Conservation (phyloP, 2,797 vertebrate genomes). For the Scolopax bukidnonensis region DNA sequence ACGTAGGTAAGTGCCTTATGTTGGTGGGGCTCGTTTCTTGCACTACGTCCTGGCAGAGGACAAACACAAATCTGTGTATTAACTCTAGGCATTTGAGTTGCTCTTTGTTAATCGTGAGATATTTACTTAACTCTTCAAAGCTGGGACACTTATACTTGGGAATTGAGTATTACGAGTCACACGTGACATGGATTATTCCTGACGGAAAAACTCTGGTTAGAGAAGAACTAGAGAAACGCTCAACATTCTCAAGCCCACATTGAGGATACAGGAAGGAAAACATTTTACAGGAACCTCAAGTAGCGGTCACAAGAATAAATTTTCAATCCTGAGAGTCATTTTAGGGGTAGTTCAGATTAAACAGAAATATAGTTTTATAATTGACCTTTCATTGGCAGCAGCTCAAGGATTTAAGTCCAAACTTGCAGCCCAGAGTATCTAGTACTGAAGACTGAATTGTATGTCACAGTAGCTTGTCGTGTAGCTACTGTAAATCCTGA, state of each 20-base stretch:
- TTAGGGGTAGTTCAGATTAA: neutral
- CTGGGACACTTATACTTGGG: neutral
- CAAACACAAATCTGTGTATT: neutral
- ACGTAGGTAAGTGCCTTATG: slow-evolving; percentile 65
- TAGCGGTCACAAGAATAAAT: neutral
- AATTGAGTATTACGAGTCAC: neutral
- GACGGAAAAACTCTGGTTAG: neutral
- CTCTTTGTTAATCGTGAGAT: neutral
- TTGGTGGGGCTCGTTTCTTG: neutral
- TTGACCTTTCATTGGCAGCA: neutral
- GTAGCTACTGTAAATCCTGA: neutral
- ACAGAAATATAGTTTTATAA: neutral
- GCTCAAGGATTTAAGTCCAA: neutral
- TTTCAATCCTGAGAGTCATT: neutral
- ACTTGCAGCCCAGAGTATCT: neutral
- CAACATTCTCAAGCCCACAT: neutral
- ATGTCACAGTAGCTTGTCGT: neutral
- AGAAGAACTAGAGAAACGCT: neutral
- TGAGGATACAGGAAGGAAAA: neutral
- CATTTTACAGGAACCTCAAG: neutral
- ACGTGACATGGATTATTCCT: neutral
- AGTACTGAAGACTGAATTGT: neutral
- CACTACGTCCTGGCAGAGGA: neutral
- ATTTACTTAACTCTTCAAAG: neutral
- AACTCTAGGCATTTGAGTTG: neutral